Evolutionary conservation across 2,888 invertebrate species (phyloP).

Genomic region (Gnatocerus cornutus): DNA sequence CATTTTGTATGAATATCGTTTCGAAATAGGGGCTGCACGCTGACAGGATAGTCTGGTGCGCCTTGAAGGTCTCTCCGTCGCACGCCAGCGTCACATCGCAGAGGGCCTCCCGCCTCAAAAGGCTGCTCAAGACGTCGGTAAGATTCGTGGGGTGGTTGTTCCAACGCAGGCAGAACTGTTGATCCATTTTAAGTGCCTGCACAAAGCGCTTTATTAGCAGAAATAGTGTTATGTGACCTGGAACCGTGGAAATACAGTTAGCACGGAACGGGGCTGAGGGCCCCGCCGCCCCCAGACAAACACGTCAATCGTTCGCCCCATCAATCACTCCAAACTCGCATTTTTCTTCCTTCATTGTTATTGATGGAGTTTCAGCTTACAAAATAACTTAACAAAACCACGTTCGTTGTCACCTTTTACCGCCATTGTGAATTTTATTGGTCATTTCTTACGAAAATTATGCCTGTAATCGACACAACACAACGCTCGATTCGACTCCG

Average conservation of each 20-base stretch:
- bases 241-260: constrained; percentile 63
- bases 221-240: constrained; percentile 58
- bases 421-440: constrained; percentile 69
- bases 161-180: constrained; percentile 95
- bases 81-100: constrained; percentile 95
- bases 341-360: background rate
- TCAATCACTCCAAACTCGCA: constrained; percentile 19
- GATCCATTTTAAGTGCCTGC: constrained; percentile 70
- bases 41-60: constrained; percentile 94
- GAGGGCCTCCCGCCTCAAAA: constrained; percentile 90
- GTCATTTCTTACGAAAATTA: constrained; percentile 49
- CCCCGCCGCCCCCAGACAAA: constrained; percentile 6
- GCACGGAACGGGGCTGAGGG: constrained; percentile 5
- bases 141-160: constrained; percentile 94
- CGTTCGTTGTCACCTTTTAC: constrained; percentile 65
- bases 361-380: constrained; percentile 1
- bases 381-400: constrained; percentile 50
- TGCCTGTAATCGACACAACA: constrained; percentile 53
- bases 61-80: constrained; percentile 92
- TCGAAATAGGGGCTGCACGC: constrained; percentile 97
- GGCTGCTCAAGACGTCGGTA: constrained; percentile 90
- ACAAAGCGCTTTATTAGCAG: constrained; percentile 47
- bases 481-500: constrained; percentile 2
- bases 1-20: constrained; percentile 90
- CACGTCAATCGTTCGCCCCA: constrained; percentile 7